Percentiles rank a stretch among this genome's conserved stretches.
phyloP scores from a whole-genome alignment of 1,140 invertebrate genomes.

The Danaus melanippus region DNA sequence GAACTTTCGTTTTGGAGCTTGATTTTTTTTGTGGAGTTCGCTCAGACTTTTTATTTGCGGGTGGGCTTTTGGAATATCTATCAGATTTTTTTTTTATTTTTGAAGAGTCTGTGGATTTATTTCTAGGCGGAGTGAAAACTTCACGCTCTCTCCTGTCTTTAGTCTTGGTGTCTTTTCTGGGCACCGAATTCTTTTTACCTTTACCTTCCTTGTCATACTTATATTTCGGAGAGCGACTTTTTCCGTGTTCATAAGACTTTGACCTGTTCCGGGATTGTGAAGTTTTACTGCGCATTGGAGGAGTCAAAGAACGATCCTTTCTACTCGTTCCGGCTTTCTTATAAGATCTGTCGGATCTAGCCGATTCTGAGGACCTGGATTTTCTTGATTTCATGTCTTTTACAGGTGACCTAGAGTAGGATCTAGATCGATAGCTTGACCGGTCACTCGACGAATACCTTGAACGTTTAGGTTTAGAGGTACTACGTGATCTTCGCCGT shows the following conservation, averaged over 20 bases:
- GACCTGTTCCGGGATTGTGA: slow-evolving; percentile 29
- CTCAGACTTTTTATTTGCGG: slow-evolving; percentile 24
- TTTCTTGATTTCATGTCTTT: slow-evolving; percentile 36
- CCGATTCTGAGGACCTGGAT: slow-evolving; percentile 38
- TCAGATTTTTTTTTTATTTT: slow-evolving; percentile 9
- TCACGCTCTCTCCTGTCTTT: slow-evolving; percentile 33
- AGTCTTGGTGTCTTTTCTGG: slow-evolving; percentile 30
- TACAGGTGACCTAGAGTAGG: slow-evolving; percentile 40
- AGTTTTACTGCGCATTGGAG: slow-evolving; percentile 36
- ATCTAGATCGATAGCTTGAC: slow-evolving; percentile 46
- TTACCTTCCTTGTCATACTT: slow-evolving; percentile 22
- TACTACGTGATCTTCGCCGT: slow-evolving; percentile 37
- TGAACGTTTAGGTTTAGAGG: slow-evolving; percentile 28
- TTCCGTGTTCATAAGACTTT: slow-evolving; percentile 26
- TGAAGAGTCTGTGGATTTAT: slow-evolving; percentile 15
- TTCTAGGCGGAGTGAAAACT: slow-evolving; percentile 32
- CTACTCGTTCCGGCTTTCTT: slow-evolving; percentile 30
- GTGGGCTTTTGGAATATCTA: slow-evolving; percentile 26
- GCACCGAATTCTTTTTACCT: slow-evolving; percentile 29
- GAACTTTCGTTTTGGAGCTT: slow-evolving; percentile 29
- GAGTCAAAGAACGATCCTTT: slow-evolving; percentile 37
- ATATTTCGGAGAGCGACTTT: slow-evolving; percentile 28
- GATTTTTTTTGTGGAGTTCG: slow-evolving; percentile 35
- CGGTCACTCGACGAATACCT: slow-evolving; percentile 49
- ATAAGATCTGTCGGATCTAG: slow-evolving; percentile 43